Conservation (phyloP, 2,797 vertebrate species). For the Pangasius larnaudii region DNA sequence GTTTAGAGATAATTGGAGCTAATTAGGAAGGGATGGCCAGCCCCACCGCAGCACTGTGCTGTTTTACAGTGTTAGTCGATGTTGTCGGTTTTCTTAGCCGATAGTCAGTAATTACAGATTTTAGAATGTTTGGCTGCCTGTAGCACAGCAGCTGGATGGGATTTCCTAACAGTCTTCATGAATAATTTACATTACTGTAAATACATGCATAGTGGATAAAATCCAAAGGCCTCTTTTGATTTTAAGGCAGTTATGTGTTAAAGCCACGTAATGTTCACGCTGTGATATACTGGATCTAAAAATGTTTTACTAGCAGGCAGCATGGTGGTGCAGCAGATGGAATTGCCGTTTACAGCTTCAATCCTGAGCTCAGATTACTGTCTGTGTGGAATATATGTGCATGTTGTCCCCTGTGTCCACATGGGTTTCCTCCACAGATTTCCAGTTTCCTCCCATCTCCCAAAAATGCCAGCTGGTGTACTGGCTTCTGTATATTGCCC, state of each 20-base stretch:
- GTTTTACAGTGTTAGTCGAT: neutral
- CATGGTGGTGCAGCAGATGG: neutral
- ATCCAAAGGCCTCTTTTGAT: neutral
- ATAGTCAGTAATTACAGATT: conserved; percentile 2
- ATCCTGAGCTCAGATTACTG: neutral
- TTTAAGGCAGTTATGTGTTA: neutral
- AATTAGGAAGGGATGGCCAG: neutral
- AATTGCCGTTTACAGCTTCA: neutral
- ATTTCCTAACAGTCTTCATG: neutral
- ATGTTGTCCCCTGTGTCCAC: neutral
- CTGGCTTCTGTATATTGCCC: neutral
- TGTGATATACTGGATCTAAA: neutral
- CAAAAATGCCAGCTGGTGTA: neutral
- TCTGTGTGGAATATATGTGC: neutral
- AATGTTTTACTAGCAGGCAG: neutral
- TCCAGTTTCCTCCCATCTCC: neutral
- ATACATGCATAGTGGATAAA: neutral
- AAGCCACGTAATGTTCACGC: neutral
- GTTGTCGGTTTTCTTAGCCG: conserved; percentile 1
- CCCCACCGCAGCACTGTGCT: neutral
- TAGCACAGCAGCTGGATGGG: neutral
- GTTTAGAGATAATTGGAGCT: conserved; percentile 5
- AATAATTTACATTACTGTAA: conserved; percentile 2
- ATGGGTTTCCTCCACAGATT: neutral
- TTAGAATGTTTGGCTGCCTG: conserved; percentile 3